A percentile compares a stretch with the other conserved stretches of the same genome.
These are phyloP conservation scores for Xanthia togata DNA, from an alignment of 2,888 invertebrate genomes.

Conservation along the genomic window DNA sequence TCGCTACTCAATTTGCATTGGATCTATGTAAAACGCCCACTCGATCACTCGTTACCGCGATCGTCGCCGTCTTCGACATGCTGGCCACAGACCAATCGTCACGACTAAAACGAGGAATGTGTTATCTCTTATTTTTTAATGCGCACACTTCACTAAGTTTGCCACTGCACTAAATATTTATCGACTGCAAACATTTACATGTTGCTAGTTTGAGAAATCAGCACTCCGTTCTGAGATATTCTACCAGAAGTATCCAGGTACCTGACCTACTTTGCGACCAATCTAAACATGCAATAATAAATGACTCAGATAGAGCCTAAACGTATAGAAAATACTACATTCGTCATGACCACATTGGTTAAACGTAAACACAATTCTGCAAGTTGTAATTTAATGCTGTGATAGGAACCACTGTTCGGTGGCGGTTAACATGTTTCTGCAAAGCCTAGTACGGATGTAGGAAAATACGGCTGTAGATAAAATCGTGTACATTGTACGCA, in stretches of 20 bases:
- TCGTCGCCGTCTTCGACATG: constrained; percentile 73
- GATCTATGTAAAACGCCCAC: constrained; percentile 85
- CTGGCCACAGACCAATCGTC: constrained; percentile 76
- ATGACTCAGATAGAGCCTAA: constrained; percentile 67
- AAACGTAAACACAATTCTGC: constrained; percentile 70
- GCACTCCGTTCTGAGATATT: constrained; percentile 18
- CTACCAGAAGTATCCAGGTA: constrained; percentile 30
- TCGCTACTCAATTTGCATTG: constrained; percentile 86
- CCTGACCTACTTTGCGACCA: constrained; percentile 44
- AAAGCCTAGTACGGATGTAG: constrained; percentile 68
- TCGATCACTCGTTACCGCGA: constrained; percentile 81
- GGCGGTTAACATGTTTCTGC: constrained; percentile 73
- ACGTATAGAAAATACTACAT: constrained; percentile 48
- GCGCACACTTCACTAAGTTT: constrained; percentile 53
- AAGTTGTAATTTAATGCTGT: constrained; percentile 75
- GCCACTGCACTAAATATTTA: constrained; percentile 50
- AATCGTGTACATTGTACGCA: constrained; percentile 71
- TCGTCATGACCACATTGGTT: constrained; percentile 73
- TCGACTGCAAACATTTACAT: constrained; percentile 40
- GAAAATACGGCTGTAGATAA: constrained; percentile 74
- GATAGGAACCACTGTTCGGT: constrained; percentile 75
- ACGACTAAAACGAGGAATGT: constrained; percentile 78
- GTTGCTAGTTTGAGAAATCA: constrained; percentile 47
- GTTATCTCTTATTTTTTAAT: constrained; percentile 70
- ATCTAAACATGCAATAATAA: constrained; percentile 64